Conservation (phyloP, 2,888 invertebrate species). For the Calameuta idolon region DNA sequence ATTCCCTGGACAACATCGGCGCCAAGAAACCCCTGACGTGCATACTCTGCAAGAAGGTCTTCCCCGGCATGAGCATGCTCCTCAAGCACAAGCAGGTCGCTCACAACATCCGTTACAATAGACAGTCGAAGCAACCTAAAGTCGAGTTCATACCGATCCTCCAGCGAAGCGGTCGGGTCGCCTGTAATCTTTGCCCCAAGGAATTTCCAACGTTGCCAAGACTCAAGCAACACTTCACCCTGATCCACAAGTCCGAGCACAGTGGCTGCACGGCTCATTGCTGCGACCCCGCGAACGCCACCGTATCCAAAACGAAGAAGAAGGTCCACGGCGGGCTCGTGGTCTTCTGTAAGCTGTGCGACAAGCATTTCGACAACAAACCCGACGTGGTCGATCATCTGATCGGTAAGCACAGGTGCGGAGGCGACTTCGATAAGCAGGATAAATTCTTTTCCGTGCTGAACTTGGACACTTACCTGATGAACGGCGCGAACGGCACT, state of each 20-base stretch:
- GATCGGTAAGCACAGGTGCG: slow-evolving; percentile 67
- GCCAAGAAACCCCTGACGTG: slow-evolving; percentile 68
- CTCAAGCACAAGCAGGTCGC: slow-evolving; percentile 73
- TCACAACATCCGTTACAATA: slow-evolving; percentile 51
- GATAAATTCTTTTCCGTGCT: slow-evolving; percentile 24
- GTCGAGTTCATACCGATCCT: slow-evolving; percentile 53
- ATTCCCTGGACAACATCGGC: background rate
- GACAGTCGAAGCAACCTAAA: slow-evolving; percentile 51
- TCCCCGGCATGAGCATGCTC: slow-evolving; percentile 74
- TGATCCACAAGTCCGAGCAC: slow-evolving; percentile 63
- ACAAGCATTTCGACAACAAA: slow-evolving; percentile 71
- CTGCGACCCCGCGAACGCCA: slow-evolving; percentile 39
- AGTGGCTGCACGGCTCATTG: slow-evolving; percentile 61
- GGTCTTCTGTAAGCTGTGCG: slow-evolving; percentile 73
- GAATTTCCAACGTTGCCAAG: slow-evolving; percentile 71
- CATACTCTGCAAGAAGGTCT: slow-evolving; percentile 74
- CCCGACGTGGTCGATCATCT: slow-evolving; percentile 72
- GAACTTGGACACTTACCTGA: slow-evolving; percentile 49
- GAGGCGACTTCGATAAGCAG: slow-evolving; percentile 32
- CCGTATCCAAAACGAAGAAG: no score
- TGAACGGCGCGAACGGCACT: slow-evolving; percentile 48
- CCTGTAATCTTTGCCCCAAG: slow-evolving; percentile 71
- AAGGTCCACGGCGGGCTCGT: slow-evolving; percentile 68
- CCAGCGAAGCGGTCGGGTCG: slow-evolving; percentile 67
- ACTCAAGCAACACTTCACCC: slow-evolving; percentile 70